Conservation (phyloP, 2,888 invertebrate species). For the Drosophila testacea region DNA sequence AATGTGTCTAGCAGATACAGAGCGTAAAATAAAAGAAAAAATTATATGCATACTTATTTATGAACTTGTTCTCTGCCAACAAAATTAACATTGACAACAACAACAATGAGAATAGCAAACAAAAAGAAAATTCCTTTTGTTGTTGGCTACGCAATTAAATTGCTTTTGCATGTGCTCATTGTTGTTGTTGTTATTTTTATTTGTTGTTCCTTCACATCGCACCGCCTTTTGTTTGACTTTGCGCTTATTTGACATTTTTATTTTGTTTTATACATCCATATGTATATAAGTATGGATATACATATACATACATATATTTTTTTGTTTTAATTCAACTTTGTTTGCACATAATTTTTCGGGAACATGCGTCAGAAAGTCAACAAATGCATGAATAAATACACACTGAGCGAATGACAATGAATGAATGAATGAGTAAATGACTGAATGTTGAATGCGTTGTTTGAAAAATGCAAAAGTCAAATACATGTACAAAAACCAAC, state of each 20-base stretch:
- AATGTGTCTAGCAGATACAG: conserved; percentile 55
- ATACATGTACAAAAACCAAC: conserved; percentile 38
- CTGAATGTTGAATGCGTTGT: conserved; percentile 41
- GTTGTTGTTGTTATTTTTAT: conserved; percentile 27
- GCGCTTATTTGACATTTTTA: conserved; percentile 79
- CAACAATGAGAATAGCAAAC: conserved; percentile 32
- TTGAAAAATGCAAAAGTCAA: conserved; percentile 74
- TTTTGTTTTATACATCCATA: conserved; percentile 46
- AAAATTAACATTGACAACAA: conserved; percentile 75
- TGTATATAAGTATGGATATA: neutral
- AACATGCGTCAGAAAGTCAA: conserved; percentile 78
- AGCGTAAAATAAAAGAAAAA: conserved; percentile 47
- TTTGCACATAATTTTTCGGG: conserved; percentile 79
- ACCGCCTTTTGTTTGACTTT: conserved; percentile 73
- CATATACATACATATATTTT: neutral
- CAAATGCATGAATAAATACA: conserved; percentile 79
- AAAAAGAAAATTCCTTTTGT: conserved; percentile 50
- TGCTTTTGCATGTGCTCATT: conserved; percentile 54
- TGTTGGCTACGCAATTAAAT: conserved; percentile 74
- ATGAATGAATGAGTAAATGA: conserved; percentile 51
- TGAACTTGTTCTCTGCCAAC: conserved; percentile 71
- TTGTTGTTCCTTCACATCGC: conserved; percentile 17
- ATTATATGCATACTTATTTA: conserved; percentile 73
- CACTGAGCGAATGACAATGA: conserved; percentile 61
- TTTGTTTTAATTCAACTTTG: conserved; percentile 74